These are phyloP conservation scores for Mobula birostris DNA, from an alignment of 2,113 vertebrate genomes.

Conservation along the genomic window DNA sequence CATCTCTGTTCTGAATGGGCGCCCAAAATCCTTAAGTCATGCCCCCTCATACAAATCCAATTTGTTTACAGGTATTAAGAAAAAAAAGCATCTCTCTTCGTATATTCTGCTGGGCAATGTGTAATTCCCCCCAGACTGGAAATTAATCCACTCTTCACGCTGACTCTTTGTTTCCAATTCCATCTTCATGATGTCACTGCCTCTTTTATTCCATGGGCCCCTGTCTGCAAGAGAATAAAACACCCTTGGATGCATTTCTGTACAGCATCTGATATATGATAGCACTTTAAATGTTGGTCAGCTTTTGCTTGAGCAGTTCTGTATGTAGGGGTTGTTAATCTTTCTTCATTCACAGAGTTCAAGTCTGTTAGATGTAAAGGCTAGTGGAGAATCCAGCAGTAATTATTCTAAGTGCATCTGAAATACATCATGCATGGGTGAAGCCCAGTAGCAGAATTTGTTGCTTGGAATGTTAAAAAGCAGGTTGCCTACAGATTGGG, in stretches of 20 bases:
- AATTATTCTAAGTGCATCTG: not conserved
- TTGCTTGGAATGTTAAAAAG: not conserved
- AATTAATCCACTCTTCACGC: too few species aligned
- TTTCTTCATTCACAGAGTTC: not conserved
- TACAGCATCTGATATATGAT: not conserved
- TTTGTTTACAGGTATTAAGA: too few species aligned
- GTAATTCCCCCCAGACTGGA: too few species aligned
- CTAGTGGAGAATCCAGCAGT: not conserved
- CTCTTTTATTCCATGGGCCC: too few species aligned
- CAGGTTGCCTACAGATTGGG: not conserved
- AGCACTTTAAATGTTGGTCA: not conserved
- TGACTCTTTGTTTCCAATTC: too few species aligned
- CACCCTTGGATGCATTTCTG: not conserved
- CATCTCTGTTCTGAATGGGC: too few species aligned
- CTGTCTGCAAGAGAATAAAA: not conserved
- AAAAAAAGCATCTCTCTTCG: too few species aligned
- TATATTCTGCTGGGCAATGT: too few species aligned
- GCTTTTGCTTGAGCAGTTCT: not conserved
- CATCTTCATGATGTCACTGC: too few species aligned
- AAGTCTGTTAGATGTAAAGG: not conserved
- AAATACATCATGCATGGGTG: slow-evolving; percentile 2
- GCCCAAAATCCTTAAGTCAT: too few species aligned
- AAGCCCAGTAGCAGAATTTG: not conserved
- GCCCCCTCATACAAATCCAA: too few species aligned
- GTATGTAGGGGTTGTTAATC: not conserved